phyloP scores from a whole-genome alignment of 2,888 invertebrate species.

The Lasioglossum figueresi region DNA sequence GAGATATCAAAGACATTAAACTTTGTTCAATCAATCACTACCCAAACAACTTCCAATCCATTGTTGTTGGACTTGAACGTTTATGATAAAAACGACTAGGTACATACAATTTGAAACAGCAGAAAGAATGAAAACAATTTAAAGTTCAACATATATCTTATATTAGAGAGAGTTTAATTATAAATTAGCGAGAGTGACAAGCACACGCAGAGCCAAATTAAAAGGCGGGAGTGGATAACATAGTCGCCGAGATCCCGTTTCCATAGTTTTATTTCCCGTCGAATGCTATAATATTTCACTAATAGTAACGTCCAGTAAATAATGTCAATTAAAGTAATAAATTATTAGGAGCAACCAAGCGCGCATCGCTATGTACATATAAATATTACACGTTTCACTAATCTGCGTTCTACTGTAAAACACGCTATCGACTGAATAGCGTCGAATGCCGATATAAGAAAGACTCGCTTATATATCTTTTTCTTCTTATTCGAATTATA shows the following conservation, averaged over 20 bases:
- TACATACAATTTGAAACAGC: background rate
- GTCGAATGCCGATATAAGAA: conserved; percentile 59
- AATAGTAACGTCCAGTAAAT: conserved; percentile 64
- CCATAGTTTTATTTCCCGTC: conserved; percentile 61
- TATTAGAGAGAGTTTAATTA: background rate
- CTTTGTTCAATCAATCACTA: background rate
- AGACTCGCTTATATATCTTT: conserved; percentile 48
- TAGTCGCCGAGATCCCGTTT: conserved; percentile 26
- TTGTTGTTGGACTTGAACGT: background rate
- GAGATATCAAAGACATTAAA: conserved; percentile 61
- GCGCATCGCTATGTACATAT: conserved; percentile 68
- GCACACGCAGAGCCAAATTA: background rate
- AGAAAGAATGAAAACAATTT: background rate
- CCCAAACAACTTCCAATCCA: background rate
- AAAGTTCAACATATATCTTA: background rate
- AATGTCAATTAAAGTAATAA: conserved; percentile 66
- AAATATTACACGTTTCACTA: conserved; percentile 70
- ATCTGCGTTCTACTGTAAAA: conserved; percentile 59
- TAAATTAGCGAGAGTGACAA: background rate
- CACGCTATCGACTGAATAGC: conserved; percentile 55
- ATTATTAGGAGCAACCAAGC: conserved; percentile 65
- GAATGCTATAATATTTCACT: conserved; percentile 64
- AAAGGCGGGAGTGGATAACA: background rate
- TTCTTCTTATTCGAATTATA: conserved; percentile 2
- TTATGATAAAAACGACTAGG: background rate